Conservation (phyloP, 2,888 invertebrate genomes). For the Lathronympha strigana region DNA sequence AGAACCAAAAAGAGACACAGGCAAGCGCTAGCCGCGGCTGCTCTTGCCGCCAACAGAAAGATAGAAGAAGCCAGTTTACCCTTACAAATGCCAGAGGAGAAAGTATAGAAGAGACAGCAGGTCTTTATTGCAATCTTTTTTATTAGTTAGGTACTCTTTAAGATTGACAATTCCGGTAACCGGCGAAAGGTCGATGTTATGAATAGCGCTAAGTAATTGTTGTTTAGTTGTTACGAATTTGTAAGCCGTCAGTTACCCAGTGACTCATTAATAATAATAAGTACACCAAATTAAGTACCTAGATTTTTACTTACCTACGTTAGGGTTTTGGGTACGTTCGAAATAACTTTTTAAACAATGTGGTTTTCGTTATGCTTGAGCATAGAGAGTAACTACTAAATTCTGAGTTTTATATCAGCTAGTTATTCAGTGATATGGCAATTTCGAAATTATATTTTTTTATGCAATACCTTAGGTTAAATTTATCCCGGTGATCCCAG, state of each 20-base stretch:
- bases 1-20: conserved; percentile 85
- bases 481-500: no score
- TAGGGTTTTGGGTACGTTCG: not conserved
- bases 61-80: conserved; percentile 71
- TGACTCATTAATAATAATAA: no score
- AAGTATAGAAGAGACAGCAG: conserved; percentile 59
- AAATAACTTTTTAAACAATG: not conserved
- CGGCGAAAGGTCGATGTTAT: not conserved
- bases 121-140: not conserved
- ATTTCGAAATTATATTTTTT: no score
- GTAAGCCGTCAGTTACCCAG: conserved; percentile 42
- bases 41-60: conserved; percentile 59
- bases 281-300: not conserved
- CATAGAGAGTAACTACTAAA: not conserved
- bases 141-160: not conserved
- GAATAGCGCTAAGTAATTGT: conserved; percentile 42
- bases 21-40: conserved; percentile 65
- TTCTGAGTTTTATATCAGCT: no score
- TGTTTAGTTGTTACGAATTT: conserved; percentile 43
- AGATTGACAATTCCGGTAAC: conserved; percentile 1
- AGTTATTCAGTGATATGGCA: no score
- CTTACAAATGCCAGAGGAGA: conserved; percentile 72
- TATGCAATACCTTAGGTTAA: not conserved
- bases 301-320: not conserved
- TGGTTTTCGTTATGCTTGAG: not conserved